A percentile compares a stretch with the other conserved stretches of the same genome.
phyloP scores from a whole-genome alignment of 2,888 invertebrate genomes.

The Epinotia ramella region DNA sequence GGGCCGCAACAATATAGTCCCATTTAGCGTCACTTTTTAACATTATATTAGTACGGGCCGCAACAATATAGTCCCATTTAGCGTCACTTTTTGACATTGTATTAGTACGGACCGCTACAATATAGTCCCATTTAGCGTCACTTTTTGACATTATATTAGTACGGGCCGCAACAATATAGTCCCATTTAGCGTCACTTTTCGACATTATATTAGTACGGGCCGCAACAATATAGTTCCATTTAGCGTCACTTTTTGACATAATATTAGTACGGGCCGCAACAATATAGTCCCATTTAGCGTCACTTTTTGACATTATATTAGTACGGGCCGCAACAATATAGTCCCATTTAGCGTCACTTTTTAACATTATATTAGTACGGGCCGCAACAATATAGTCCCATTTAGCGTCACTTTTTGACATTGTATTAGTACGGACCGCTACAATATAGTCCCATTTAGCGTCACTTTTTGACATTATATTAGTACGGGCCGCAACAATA shows the following conservation, averaged over 20 bases:
- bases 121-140: neutral
- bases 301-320: no score
- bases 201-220: no score
- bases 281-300: neutral
- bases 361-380: neutral
- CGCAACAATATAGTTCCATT: neutral
- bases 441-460: neutral
- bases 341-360: neutral
- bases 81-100: no score
- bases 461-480: neutral
- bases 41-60: no score
- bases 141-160: neutral
- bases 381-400: neutral
- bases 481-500: neutral
- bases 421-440: no score
- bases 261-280: neutral
- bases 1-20: neutral
- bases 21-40: neutral
- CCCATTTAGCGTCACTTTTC: neutral
- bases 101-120: no score
- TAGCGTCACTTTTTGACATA: neutral
- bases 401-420: neutral
- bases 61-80: neutral
- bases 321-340: neutral
- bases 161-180: neutral